Evolutionary conservation across 2,888 invertebrate species (phyloP).

Genomic region (Leptinotarsa haldemani): DNA sequence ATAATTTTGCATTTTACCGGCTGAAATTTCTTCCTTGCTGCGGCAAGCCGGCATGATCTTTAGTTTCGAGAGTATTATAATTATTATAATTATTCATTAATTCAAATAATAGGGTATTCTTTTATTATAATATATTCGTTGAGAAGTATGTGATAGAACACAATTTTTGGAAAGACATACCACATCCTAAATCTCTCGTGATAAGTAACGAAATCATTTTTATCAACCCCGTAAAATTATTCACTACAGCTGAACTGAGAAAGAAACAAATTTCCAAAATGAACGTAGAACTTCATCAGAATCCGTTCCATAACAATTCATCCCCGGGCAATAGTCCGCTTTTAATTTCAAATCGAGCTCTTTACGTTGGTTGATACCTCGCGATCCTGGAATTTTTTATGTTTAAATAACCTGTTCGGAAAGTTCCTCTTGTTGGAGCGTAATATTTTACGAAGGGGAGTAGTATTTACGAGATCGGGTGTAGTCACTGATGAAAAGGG

Average conservation of each 20-base stretch:
- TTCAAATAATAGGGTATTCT: too few species aligned
- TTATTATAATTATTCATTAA: too few species aligned
- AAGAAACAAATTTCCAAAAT: constrained; percentile 9
- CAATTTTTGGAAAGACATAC: too few species aligned
- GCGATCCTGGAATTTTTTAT: constrained; percentile 1
- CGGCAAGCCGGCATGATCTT: too few species aligned
- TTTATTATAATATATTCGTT: too few species aligned
- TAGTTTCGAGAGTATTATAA: too few species aligned
- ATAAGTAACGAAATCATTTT: neutral
- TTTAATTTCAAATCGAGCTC: constrained; percentile 14
- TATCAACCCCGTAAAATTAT: neutral
- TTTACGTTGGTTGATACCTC: neutral
- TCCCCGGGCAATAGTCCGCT: constrained; percentile 6
- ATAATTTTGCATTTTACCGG: too few species aligned
- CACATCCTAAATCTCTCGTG: too few species aligned
- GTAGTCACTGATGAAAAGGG: constrained; percentile 8
- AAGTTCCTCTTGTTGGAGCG: neutral
- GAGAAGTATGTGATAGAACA: too few species aligned
- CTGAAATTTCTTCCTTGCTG: too few species aligned
- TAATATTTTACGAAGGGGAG: constrained; percentile 2
- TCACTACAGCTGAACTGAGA: neutral
- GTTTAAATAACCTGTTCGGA: constrained; percentile 5
- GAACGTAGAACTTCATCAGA: constrained; percentile 4
- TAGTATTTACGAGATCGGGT: constrained; percentile 3
- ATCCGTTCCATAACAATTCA: constrained; percentile 8